A percentile compares a stretch with the other conserved stretches of the same genome.
phyloP scores from a whole-genome alignment of 2,113 vertebrate species.

The Myrmecophaga tridactyla region DNA sequence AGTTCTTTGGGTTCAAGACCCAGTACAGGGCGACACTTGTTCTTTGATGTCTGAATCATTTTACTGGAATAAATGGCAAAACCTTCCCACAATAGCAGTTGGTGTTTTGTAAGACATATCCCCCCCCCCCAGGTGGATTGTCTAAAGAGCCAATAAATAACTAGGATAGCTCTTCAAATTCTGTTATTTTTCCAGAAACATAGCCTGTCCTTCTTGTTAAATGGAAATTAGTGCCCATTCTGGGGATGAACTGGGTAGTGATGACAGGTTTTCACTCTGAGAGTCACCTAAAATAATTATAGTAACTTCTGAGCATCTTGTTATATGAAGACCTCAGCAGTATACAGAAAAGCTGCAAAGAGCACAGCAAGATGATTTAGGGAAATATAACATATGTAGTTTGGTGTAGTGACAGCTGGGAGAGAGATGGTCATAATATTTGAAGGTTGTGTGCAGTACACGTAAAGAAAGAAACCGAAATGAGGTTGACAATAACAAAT shows the following conservation, averaged over 20 bases:
- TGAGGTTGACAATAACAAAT: conserved; percentile 51
- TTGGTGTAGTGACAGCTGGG: conserved; percentile 77
- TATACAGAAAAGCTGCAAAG: conserved; percentile 45
- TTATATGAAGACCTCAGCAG: conserved; percentile 17
- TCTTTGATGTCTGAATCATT: conserved; percentile 36
- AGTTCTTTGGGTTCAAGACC: conserved; percentile 49
- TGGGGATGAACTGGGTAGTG: neutral
- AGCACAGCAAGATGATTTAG: conserved; percentile 66
- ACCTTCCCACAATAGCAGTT: neutral
- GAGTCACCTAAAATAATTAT: conserved; percentile 17
- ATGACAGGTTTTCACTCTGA: neutral
- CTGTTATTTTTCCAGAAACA: conserved; percentile 52
- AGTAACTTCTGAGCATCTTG: conserved; percentile 8
- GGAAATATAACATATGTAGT: conserved; percentile 68
- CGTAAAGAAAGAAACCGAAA: conserved; percentile 57
- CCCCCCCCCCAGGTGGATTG: neutral
- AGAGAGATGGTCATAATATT: conserved; percentile 76
- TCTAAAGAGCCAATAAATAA: neutral
- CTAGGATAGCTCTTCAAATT: neutral
- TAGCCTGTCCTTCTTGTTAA: neutral
- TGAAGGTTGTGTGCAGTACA: conserved; percentile 71
- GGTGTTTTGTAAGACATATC: neutral
- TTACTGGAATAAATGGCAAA: conserved; percentile 52
- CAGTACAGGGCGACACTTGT: conserved; percentile 9
- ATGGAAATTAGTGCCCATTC: conserved; percentile 7